phyloP scores from a whole-genome alignment of 2,888 invertebrate species.

The Helleia helle region DNA sequence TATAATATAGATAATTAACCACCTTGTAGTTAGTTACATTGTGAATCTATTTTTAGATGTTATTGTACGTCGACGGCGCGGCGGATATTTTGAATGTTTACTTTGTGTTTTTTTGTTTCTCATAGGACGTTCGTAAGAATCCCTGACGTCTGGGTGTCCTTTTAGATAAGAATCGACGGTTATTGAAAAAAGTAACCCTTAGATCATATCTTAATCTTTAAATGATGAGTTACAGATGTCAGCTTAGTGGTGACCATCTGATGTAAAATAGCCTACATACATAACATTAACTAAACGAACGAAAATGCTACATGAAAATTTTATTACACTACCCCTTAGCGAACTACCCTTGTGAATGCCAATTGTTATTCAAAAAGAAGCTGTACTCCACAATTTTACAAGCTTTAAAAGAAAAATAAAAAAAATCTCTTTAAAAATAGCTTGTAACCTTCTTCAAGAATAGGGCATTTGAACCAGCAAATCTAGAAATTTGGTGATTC shows the following conservation, averaged over 20 bases:
- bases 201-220: slow-evolving; percentile 39
- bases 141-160: slow-evolving; percentile 36
- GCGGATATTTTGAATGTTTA: slow-evolving; percentile 43
- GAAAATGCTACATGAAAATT: not conserved
- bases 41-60: not conserved
- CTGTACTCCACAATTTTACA: too few species aligned
- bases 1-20: too few species aligned
- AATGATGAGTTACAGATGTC: slow-evolving; percentile 30
- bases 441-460: too few species aligned
- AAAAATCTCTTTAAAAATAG: too few species aligned
- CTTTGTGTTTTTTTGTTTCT: slow-evolving; percentile 31
- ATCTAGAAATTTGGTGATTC: too few species aligned
- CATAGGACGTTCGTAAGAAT: slow-evolving; percentile 22
- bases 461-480: too few species aligned
- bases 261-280: not conserved
- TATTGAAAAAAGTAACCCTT: slow-evolving; percentile 32
- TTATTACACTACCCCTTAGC: too few species aligned
- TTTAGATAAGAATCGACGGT: slow-evolving; percentile 39
- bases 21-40: too few species aligned
- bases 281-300: too few species aligned
- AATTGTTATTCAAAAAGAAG: too few species aligned
- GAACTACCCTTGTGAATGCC: too few species aligned
- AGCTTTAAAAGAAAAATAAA: too few species aligned
- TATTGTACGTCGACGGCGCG: not conserved
- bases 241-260: slow-evolving; percentile 7